Conservation (phyloP, 2,797 vertebrate genomes). For the Ctenopoma multispine region DNA sequence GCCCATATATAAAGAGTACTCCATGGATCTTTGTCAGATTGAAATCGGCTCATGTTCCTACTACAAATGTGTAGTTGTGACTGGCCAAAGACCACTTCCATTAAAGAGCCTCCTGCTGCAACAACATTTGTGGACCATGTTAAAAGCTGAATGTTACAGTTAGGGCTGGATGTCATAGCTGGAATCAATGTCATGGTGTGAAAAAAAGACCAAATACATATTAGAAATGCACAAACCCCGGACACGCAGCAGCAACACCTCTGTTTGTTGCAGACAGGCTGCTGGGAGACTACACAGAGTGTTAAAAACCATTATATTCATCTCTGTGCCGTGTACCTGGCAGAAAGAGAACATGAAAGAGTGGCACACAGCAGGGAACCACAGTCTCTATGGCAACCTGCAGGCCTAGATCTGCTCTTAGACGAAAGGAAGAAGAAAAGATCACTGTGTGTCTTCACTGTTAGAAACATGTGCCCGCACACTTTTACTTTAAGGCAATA, state of each 20-base stretch:
- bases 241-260: neutral
- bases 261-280: neutral
- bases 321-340: slow-evolving; percentile 14
- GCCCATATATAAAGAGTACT: neutral
- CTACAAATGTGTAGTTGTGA: too few relatives aligned
- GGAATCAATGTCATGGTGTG: neutral
- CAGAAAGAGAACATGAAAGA: slow-evolving; percentile 19
- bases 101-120: too few relatives aligned
- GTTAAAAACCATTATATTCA: neutral
- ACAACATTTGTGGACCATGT: too few relatives aligned
- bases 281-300: neutral
- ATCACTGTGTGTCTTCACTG: slow-evolving; percentile 14
- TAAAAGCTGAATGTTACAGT: neutral
- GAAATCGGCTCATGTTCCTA: neutral
- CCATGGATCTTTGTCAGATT: neutral
- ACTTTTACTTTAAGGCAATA: too few relatives aligned
- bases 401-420: slow-evolving; percentile 46
- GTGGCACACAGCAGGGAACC: slow-evolving; percentile 36
- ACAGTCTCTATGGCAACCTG: slow-evolving; percentile 57
- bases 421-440: slow-evolving; percentile 6
- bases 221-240: neutral
- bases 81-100: too few relatives aligned
- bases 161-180: neutral
- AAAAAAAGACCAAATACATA: neutral
- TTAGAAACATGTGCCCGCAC: slow-evolving; percentile 26